These are phyloP conservation scores for Xiphias gladius DNA, from an alignment of 2,113 vertebrate genomes.

Conservation along the genomic window DNA sequence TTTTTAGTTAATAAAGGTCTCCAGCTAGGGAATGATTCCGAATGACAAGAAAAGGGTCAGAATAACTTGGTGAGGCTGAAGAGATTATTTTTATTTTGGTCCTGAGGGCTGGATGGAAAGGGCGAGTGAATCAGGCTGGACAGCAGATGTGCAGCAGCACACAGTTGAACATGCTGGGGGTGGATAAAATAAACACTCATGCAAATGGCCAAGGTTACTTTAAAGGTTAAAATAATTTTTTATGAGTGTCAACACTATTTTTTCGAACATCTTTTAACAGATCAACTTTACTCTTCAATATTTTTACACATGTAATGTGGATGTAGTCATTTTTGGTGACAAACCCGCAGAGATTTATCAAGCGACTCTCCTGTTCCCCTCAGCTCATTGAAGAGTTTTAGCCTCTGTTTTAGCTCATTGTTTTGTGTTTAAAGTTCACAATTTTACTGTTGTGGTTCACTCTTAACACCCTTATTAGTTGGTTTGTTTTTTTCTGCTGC, in stretches of 20 bases:
- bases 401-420: neutral
- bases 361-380: neutral
- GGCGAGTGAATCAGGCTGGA: constrained; percentile 26
- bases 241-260: neutral
- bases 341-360: neutral
- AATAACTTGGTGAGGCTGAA: constrained; percentile 36
- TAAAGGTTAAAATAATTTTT: constrained; percentile 3
- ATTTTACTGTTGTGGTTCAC: neutral
- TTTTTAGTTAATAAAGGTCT: constrained; percentile 35
- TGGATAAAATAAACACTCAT: constrained; percentile 20
- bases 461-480: neutral
- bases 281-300: neutral
- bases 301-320: neutral
- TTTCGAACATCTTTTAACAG: neutral
- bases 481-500: neutral
- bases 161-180: neutral
- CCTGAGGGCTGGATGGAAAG: constrained; percentile 44
- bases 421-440: neutral
- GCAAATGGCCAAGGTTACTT: neutral
- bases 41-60: constrained; percentile 35
- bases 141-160: constrained; percentile 49
- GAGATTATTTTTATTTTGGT: constrained; percentile 52
- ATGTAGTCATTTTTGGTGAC: neutral
- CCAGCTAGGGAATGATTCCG: neutral
- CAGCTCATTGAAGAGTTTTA: neutral